Evolutionary conservation across 1,140 invertebrate species (phyloP), one percentile per base, ranked within the genome.

Genomic region (Drosophila grimshawi): DNA sequence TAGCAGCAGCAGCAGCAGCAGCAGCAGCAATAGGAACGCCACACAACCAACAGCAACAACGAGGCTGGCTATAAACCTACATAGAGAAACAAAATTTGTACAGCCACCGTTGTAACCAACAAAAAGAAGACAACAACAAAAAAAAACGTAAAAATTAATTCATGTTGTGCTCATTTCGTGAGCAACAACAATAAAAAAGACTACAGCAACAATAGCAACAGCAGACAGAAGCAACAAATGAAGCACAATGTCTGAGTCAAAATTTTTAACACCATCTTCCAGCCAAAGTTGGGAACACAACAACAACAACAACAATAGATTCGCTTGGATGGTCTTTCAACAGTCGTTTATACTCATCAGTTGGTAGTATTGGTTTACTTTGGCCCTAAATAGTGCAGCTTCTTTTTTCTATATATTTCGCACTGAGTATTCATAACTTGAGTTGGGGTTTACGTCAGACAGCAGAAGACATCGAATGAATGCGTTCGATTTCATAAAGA

Each of bases 81-180:
- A 88, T 88, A 78, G 67, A 83, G 80, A 43, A 61, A 66, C 76
- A 78, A 78, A 78, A 65, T 85, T 80, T 80, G 67, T 81, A 67
- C 65, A 61, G 30, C 60, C 66, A 61, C 70, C 61, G 74, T 75
- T 65, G 69, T 57, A 64, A 41, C 33, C 46, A 51, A 55, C 57
- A 65, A 37, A 66, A 35, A 41, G 7, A 48, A 33, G 35, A n/a
- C 33, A 8, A 49, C 43, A 52, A 57, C 46, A 63, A 11, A 32
- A n/a, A 65, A 83, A 60, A 85, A 77, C 79, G 81, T 80, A 78
- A 89, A 89, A 88, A 88, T 80, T 80, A 88, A 88, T 88, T 88
- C 77, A 88, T 81, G 85, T 85, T 88, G 85, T 88, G 85, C 85
- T 74, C 85, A 85, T 89, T 88, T 89, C 74, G 80, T 89, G 85